phyloP scores from a whole-genome alignment of 2,113 vertebrate genomes.

The Danionella cerebrum region DNA sequence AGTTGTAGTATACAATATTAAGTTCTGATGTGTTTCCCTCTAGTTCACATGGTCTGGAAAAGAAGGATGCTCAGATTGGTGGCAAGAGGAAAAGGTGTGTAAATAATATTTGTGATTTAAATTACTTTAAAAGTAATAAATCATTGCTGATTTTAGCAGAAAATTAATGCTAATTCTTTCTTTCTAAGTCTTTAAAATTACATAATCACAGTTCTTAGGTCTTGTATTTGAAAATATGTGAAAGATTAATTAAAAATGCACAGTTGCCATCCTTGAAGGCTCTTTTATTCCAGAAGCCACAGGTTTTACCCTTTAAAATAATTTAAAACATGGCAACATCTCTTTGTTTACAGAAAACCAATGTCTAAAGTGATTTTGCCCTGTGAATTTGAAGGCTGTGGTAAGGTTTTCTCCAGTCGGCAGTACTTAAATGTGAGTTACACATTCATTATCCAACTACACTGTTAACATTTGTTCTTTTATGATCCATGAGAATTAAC shows the following conservation, averaged over 20 bases:
- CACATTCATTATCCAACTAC: background rate
- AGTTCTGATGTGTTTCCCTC: conserved; percentile 34
- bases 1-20: background rate
- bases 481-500: background rate
- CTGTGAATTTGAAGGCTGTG: conserved; percentile 71
- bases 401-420: conserved; percentile 74
- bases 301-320: too few relatives aligned
- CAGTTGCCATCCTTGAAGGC: too few relatives aligned
- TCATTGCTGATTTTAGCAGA: background rate
- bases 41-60: background rate
- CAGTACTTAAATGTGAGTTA: conserved; percentile 74
- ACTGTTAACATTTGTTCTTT: background rate
- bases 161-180: too few relatives aligned
- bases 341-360: conserved; percentile 57
- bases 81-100: conserved; percentile 66
- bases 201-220: too few relatives aligned
- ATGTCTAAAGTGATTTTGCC: conserved; percentile 67
- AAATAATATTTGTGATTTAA: background rate
- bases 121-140: background rate
- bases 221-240: too few relatives aligned
- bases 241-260: too few relatives aligned
- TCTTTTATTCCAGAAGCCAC: too few relatives aligned
- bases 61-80: conserved; percentile 58
- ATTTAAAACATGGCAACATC: too few relatives aligned
- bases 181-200: too few relatives aligned